These are phyloP conservation scores for Dolichoris vasculosae DNA, from an alignment of 1,140 invertebrate species.

Conservation along the genomic window DNA sequence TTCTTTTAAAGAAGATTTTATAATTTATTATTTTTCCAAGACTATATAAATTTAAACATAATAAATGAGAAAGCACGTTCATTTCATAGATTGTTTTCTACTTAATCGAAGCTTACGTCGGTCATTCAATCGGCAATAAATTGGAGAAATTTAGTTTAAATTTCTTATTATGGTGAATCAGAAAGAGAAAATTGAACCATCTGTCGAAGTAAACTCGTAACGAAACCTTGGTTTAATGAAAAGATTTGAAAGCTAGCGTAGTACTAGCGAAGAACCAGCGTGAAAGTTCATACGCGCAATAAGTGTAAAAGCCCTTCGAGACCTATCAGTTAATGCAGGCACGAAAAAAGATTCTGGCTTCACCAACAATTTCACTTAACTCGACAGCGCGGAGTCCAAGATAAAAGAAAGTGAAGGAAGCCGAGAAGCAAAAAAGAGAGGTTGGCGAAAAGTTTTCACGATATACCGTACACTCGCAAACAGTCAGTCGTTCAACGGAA, in stretches of 20 bases:
- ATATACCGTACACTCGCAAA: background rate
- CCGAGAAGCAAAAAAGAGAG: background rate
- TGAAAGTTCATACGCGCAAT: conserved; percentile 48
- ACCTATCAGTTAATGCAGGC: conserved; percentile 49
- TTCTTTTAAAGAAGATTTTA: too few species aligned
- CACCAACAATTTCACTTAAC: conserved; percentile 49
- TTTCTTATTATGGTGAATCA: background rate
- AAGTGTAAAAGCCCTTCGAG: conserved; percentile 45
- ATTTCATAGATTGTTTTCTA: background rate
- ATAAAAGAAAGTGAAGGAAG: conserved; percentile 21
- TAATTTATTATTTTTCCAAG: too few species aligned
- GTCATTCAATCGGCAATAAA: background rate
- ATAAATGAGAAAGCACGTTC: background rate
- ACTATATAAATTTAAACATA: background rate
- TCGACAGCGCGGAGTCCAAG: conserved; percentile 35
- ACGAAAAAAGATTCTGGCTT: conserved; percentile 33
- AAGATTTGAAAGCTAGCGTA: conserved; percentile 25
- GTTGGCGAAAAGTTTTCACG: conserved; percentile 30
- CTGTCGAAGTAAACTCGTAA: conserved; percentile 20
- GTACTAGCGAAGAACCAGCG: background rate
- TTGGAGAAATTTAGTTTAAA: background rate
- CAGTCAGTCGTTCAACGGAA: background rate
- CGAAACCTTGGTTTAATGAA: background rate
- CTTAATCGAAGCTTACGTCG: background rate
- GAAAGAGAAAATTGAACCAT: conserved; percentile 25